A percentile compares a stretch with the other conserved stretches of the same genome.
These are phyloP conservation scores for Nesogale talazaci DNA, from an alignment of 2,113 vertebrate genomes.

Conservation along the genomic window DNA sequence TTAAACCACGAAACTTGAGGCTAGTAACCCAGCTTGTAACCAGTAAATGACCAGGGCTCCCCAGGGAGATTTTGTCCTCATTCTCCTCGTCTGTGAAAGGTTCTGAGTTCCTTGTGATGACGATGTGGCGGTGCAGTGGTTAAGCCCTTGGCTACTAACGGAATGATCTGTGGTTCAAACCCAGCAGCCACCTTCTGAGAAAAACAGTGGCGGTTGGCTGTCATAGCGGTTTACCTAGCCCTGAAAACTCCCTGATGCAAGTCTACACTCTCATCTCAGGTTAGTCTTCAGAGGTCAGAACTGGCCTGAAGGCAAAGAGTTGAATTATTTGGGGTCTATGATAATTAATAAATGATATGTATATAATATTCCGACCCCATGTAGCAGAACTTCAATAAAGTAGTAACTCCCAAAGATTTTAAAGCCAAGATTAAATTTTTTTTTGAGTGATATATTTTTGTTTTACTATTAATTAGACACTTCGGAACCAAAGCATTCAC, in stretches of 20 bases:
- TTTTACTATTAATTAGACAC: constrained; percentile 88
- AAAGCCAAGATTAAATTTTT: constrained; percentile 11
- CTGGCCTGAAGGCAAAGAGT: too few species aligned
- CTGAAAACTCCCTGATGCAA: not conserved
- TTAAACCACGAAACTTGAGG: too few species aligned
- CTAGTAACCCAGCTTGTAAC: too few species aligned
- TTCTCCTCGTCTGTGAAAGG: not conserved
- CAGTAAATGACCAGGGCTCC: too few species aligned
- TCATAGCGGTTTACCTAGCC: not conserved
- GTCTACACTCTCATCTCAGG: not conserved
- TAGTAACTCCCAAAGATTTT: not conserved
- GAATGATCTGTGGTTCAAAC: not conserved
- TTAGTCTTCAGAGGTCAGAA: not conserved
- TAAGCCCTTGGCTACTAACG: not conserved
- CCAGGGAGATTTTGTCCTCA: not conserved
- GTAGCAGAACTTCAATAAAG: not conserved
- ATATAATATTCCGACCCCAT: not conserved
- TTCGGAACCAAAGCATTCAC: constrained; percentile 86
- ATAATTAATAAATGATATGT: not conserved
- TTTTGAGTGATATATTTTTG: constrained; percentile 77
- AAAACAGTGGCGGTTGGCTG: not conserved
- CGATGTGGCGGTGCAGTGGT: not conserved
- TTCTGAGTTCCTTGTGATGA: not conserved
- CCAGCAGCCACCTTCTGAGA: not conserved
- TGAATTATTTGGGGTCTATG: too few species aligned